These are phyloP conservation scores for Drosophila tsacasi DNA, from an alignment of 1,140 invertebrate species.

Conservation along the genomic window DNA sequence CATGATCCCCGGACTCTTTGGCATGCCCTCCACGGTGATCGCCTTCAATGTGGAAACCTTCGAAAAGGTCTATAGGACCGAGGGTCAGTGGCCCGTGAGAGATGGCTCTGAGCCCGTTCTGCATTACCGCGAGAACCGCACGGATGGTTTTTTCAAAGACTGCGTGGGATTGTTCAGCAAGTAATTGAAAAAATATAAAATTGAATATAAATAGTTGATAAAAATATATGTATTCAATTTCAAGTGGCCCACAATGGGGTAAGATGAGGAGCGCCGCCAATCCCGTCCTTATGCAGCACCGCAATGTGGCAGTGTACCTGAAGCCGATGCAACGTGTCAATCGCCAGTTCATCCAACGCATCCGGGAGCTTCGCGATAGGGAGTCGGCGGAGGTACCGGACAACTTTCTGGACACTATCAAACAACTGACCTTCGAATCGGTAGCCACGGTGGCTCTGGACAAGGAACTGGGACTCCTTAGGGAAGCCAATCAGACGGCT, in stretches of 20 bases:
- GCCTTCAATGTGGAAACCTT: slow-evolving; percentile 51
- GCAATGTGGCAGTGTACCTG: slow-evolving; percentile 50
- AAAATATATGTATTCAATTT: neutral
- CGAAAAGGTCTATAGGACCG: slow-evolving; percentile 53
- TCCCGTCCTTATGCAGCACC: slow-evolving; percentile 62
- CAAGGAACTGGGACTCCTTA: slow-evolving; percentile 33
- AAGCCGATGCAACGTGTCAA: slow-evolving; percentile 82
- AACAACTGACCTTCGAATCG: slow-evolving; percentile 89
- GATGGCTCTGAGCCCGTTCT: slow-evolving; percentile 44
- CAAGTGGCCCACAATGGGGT: slow-evolving; percentile 51
- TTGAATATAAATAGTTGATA: neutral
- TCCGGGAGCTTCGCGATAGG: slow-evolving; percentile 86
- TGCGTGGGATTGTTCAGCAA: slow-evolving; percentile 43
- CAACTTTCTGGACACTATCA: slow-evolving; percentile 88
- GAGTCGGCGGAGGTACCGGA: slow-evolving; percentile 86
- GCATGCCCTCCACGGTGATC: slow-evolving; percentile 59
- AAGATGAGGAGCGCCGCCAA: slow-evolving; percentile 34
- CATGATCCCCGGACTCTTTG: slow-evolving; percentile 58
- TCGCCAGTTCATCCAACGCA: slow-evolving; percentile 88
- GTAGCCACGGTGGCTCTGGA: slow-evolving; percentile 89
- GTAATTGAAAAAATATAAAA: slow-evolving; percentile 9
- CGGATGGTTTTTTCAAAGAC: slow-evolving; percentile 53
- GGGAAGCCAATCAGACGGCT: neutral
- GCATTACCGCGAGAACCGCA: slow-evolving; percentile 45
- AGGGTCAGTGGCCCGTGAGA: slow-evolving; percentile 65